Base-by-base conservation (phyloP, 2,113 vertebrate genomes). In the Empidonax traillii region DNA sequence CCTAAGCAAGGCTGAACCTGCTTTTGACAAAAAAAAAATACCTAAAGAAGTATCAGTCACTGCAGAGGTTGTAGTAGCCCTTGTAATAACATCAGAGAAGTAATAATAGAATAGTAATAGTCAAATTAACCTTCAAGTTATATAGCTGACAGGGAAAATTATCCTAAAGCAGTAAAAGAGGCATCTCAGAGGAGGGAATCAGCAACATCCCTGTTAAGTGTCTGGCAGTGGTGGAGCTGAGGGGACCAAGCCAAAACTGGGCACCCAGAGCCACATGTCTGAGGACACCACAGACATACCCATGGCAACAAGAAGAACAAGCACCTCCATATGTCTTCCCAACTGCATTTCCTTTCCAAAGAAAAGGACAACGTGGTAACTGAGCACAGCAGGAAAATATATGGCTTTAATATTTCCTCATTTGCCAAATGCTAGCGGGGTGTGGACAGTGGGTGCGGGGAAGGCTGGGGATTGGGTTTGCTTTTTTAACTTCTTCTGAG, bases 291-390 rank as follows among this genome's bases (percentile, higher is more conserved):
- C 89, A 92, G 94, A 53, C 86, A 95, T 75, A 92, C 95, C 95
- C 95, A 94, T 75, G 85, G 93, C 93, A 96, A 96, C 93, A 10
- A 95, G 93, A 96, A 96, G 93, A 97, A 97, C 93, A 93, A 96
- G 95, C 82, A 55, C 87, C 84, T 95, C 94, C 95, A 92, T 94
- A 85, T 93, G 93, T 77, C 82, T 90, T 66, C 88, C 91, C 89
- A 86, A 81, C 91, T 78, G 94, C 83, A 63, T 55, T 84, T 82
- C 80, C 80, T 75, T 88, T 66, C 93, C 85, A 96, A 90, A 94
- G 87, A 96, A 94, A 95, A 95, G 93, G 95, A 77, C 95, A 97
- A 88, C 56, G 56, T 51, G 72, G 75, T 58, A 83, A 72, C 71
- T 33, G 85, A 95, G 82, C 67, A 47, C 87, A 63, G 82, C 72